These are phyloP conservation scores for Holcopasites calliopsidis DNA, from an alignment of 1,140 invertebrate species.

Conservation along the genomic window DNA sequence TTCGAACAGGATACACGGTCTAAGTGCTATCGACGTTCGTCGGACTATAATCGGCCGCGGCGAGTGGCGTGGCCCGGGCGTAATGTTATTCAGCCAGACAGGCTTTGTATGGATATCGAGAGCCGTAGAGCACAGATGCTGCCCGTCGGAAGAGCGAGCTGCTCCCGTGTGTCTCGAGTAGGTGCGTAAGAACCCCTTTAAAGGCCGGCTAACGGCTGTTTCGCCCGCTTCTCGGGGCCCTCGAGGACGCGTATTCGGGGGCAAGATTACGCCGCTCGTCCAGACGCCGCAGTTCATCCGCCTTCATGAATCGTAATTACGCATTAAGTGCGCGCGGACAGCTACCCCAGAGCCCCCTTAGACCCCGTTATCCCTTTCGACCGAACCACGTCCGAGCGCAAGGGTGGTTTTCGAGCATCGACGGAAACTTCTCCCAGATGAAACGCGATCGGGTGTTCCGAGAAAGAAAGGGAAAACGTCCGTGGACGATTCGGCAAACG, in stretches of 20 bases:
- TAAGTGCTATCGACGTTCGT: conserved; percentile 78
- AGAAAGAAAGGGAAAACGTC: too few species aligned
- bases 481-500: too few species aligned
- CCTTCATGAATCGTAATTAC: conserved; percentile 76
- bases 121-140: conserved; percentile 77
- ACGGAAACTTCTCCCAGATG: too few species aligned
- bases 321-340: conserved; percentile 59
- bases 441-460: too few species aligned
- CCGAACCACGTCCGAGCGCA: background rate
- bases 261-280: conserved; percentile 51
- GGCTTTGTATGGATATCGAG: conserved; percentile 79
- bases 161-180: conserved; percentile 49
- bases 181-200: conserved; percentile 68
- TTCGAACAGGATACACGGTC: conserved; percentile 80
- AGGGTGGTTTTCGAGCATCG: too few species aligned
- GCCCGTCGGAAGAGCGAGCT: conserved; percentile 64
- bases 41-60: conserved; percentile 79
- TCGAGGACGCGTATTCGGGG: conserved; percentile 49
- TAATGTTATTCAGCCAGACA: conserved; percentile 80
- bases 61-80: conserved; percentile 76
- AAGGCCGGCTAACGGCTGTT: conserved; percentile 66
- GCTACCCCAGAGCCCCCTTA: background rate
- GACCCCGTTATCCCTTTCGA: background rate
- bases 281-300: conserved; percentile 54
- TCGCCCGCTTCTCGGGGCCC: conserved; percentile 25